Evolutionary conservation across 1,140 invertebrate species (phyloP).

Genomic region (Muscidifurax raptorellus): DNA sequence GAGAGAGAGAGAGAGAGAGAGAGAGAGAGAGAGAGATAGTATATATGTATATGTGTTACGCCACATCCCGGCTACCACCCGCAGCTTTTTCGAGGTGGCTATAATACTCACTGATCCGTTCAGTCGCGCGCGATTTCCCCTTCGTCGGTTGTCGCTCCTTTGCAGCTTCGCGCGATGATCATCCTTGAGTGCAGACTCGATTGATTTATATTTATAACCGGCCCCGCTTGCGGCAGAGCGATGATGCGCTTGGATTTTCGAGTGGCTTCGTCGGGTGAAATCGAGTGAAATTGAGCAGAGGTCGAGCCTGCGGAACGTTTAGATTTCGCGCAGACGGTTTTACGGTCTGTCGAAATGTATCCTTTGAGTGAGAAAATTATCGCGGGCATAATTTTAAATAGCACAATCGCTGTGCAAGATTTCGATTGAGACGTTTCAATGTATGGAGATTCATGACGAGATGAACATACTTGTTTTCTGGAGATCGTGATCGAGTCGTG

Average conservation of each 20-base stretch:
- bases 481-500: no score
- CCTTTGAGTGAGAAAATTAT: not conserved
- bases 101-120: constrained; percentile 40
- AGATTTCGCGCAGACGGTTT: not conserved
- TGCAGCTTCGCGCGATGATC: not conserved
- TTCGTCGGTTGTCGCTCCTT: constrained; percentile 15
- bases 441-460: no score
- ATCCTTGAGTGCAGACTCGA: not conserved
- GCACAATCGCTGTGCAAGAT: no score
- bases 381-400: not conserved
- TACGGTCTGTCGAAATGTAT: not conserved
- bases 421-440: no score
- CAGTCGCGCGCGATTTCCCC: constrained; percentile 30
- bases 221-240: not conserved
- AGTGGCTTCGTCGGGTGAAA: not conserved
- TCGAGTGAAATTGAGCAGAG: not conserved
- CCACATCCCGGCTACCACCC: not conserved
- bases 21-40: not conserved
- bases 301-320: not conserved
- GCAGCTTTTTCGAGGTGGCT: constrained; percentile 4
- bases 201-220: constrained; percentile 18
- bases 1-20: no score
- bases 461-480: no score
- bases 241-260: not conserved
- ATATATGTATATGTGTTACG: not conserved